phyloP scores from a whole-genome alignment of 2,888 invertebrate species.

The Xylophagus ater region DNA sequence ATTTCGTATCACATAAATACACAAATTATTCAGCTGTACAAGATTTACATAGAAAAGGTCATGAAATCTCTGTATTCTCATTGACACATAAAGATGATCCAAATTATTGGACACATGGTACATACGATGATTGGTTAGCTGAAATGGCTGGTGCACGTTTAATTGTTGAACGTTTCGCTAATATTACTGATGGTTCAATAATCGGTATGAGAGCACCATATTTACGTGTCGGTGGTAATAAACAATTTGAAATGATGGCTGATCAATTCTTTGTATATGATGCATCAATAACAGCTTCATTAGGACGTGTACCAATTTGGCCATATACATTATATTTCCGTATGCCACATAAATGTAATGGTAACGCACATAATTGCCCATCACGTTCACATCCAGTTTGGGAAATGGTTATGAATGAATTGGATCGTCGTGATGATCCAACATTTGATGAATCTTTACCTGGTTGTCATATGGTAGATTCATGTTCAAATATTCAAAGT shows the following conservation, averaged over 20 bases:
- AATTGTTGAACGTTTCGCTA: constrained; percentile 79
- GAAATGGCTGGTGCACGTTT: constrained; percentile 88
- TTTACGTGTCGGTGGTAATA: constrained; percentile 83
- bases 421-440: constrained; percentile 87
- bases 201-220: constrained; percentile 83
- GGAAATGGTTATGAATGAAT: constrained; percentile 95
- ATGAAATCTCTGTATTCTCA: constrained; percentile 86
- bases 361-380: constrained; percentile 88
- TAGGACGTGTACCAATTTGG: constrained; percentile 87
- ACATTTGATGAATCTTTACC: constrained; percentile 87
- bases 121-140: constrained; percentile 85
- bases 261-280: constrained; percentile 92
- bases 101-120: constrained; percentile 77
- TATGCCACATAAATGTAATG: constrained; percentile 92
- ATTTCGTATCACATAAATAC: constrained; percentile 88
- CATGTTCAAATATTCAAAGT: constrained; percentile 83
- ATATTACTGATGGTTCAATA: constrained; percentile 84
- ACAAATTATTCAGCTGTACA: constrained; percentile 83
- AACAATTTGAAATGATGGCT: constrained; percentile 94
- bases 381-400: constrained; percentile 84
- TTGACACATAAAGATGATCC: constrained; percentile 88
- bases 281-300: constrained; percentile 83
- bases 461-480: constrained; percentile 90
- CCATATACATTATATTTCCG: constrained; percentile 95
- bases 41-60: constrained; percentile 78